Percentiles rank a stretch among this genome's conserved stretches.
These are phyloP conservation scores for Chirona hameri DNA, from an alignment of 2,888 invertebrate genomes.

Conservation along the genomic window DNA sequence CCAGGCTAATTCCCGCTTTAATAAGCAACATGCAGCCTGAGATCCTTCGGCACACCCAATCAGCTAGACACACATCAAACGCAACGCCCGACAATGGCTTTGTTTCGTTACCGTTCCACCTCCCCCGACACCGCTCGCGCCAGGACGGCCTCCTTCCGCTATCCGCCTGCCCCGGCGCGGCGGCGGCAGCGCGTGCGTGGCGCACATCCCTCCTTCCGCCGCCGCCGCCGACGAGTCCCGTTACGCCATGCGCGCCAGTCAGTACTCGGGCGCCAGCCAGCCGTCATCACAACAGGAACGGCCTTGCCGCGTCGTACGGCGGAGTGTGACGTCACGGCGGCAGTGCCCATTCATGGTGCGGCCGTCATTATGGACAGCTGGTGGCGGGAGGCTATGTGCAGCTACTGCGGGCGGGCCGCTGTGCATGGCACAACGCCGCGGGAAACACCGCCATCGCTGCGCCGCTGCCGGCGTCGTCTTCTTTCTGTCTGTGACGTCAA, in stretches of 20 bases:
- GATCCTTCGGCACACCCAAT: neutral
- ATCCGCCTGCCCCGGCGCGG: neutral
- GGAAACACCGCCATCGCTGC: neutral
- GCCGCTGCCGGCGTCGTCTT: neutral
- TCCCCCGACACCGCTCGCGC: too few species aligned
- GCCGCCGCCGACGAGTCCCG: neutral
- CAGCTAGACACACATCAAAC: neutral
- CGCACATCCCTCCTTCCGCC: neutral
- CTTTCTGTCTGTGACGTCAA: too few species aligned
- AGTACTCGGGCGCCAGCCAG: too few species aligned
- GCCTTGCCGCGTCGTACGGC: neutral
- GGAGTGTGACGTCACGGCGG: neutral
- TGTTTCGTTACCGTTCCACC: too few species aligned
- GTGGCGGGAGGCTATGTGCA: neutral
- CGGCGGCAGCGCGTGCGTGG: neutral
- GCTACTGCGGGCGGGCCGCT: neutral
- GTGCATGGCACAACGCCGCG: constrained; percentile 11
- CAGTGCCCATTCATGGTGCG: neutral
- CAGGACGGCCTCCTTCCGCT: neutral
- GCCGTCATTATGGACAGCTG: neutral
- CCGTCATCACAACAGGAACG: neutral
- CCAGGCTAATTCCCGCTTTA: too few species aligned
- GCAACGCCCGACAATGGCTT: too few species aligned
- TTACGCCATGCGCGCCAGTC: neutral
- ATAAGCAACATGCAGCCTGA: too few species aligned